Evolutionary conservation across 2,797 vertebrate species (phyloP).

Genomic region (Rhincodon typus): DNA sequence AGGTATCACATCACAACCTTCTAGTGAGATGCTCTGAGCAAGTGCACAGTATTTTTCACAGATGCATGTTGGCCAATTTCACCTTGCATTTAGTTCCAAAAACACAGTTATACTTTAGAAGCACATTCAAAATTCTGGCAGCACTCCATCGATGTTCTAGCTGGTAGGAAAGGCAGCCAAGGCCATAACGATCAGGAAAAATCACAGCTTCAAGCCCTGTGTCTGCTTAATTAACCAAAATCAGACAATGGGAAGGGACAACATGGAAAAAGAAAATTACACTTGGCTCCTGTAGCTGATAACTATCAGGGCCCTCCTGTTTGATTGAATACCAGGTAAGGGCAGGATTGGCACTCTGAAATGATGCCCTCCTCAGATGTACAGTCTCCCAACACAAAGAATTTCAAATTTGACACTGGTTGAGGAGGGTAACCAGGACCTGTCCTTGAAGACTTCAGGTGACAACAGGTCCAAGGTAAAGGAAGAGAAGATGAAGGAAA

Average conservation of each 20-base stretch:
- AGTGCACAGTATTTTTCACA: neutral
- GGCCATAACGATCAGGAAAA: neutral
- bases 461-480: neutral
- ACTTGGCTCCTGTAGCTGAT: neutral
- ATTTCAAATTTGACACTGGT: neutral
- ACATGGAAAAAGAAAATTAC: neutral
- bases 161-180: neutral
- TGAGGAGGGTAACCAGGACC: neutral
- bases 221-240: neutral
- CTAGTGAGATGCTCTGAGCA: neutral
- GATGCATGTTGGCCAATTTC: neutral
- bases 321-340: neutral
- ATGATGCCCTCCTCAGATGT: neutral
- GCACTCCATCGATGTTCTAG: neutral
- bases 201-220: neutral
- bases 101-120: neutral
- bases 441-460: neutral
- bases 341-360: neutral
- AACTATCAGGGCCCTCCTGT: neutral
- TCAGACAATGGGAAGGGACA: neutral
- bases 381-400: neutral
- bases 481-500: neutral
- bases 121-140: neutral
- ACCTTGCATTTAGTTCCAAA: neutral
- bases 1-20: neutral